Percentiles rank a stretch among this genome's conserved stretches.
These are phyloP conservation scores for Danio tinwini DNA, from an alignment of 2,797 vertebrate genomes.

Conservation along the genomic window DNA sequence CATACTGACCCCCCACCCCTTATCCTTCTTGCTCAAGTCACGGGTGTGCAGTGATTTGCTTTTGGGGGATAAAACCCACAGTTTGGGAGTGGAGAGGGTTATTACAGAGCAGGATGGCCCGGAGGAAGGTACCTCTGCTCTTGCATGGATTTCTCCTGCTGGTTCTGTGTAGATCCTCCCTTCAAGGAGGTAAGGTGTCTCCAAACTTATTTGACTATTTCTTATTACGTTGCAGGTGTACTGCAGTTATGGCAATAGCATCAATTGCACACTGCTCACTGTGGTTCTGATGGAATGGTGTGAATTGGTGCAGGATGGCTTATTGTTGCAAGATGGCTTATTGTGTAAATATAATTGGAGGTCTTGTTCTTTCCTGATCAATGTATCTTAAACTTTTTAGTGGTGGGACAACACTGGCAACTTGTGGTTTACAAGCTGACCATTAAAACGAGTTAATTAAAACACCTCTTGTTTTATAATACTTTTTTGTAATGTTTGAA, in stretches of 20 bases:
- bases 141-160: conserved; percentile 85
- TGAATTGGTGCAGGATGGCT: neutral
- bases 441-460: neutral
- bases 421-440: neutral
- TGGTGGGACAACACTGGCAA: neutral
- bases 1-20: conserved; percentile 42
- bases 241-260: conserved; percentile 24
- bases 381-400: neutral
- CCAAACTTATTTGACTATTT: neutral
- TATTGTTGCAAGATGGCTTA: neutral
- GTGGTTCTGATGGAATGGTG: neutral
- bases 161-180: conserved; percentile 82
- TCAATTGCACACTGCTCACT: conserved; percentile 1
- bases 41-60: conserved; percentile 82
- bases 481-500: neutral
- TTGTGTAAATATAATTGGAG: neutral
- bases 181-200: conserved; percentile 90
- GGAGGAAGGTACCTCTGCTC: conserved; percentile 80
- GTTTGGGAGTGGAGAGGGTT: conserved; percentile 80
- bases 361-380: neutral
- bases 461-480: neutral
- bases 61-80: conserved; percentile 91
- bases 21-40: conserved; percentile 76
- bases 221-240: conserved; percentile 34
- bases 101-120: conserved; percentile 92